These are phyloP conservation scores for Ictalurus punctatus DNA, from an alignment of 2,113 vertebrate species.

Conservation along the genomic window DNA sequence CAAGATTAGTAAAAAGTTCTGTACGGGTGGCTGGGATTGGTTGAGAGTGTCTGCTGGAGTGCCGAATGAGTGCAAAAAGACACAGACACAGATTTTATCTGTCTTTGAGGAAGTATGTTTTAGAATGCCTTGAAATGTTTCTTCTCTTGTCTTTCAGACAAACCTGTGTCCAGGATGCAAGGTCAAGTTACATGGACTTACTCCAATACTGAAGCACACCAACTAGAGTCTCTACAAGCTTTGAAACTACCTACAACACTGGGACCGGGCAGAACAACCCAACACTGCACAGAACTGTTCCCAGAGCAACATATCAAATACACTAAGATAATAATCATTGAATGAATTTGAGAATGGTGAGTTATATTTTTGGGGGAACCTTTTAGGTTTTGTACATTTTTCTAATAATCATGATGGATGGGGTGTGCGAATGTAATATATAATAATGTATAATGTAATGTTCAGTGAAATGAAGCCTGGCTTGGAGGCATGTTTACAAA, in stretches of 20 bases:
- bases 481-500: conserved; percentile 28
- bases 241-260: conserved; percentile 40
- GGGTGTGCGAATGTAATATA: not conserved
- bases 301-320: not conserved
- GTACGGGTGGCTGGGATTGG: not conserved
- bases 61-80: not conserved
- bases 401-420: conserved; percentile 31
- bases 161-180: not conserved
- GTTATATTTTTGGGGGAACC: conserved; percentile 15
- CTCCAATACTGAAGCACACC: conserved; percentile 40
- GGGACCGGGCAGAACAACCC: not conserved
- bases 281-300: not conserved
- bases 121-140: not conserved
- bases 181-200: conserved; percentile 1
- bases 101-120: not conserved
- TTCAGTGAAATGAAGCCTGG: not conserved
- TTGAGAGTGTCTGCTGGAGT: not conserved
- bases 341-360: not conserved
- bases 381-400: conserved; percentile 48
- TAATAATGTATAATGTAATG: too few relatives aligned
- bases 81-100: not conserved
- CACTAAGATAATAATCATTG: not conserved
- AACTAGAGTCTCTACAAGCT: conserved; percentile 6
- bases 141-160: not conserved
- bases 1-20: not conserved